A percentile compares a stretch with the other conserved stretches of the same genome.
Conservation (phyloP, 2,888 invertebrate species). For the Patella caerulea region DNA sequence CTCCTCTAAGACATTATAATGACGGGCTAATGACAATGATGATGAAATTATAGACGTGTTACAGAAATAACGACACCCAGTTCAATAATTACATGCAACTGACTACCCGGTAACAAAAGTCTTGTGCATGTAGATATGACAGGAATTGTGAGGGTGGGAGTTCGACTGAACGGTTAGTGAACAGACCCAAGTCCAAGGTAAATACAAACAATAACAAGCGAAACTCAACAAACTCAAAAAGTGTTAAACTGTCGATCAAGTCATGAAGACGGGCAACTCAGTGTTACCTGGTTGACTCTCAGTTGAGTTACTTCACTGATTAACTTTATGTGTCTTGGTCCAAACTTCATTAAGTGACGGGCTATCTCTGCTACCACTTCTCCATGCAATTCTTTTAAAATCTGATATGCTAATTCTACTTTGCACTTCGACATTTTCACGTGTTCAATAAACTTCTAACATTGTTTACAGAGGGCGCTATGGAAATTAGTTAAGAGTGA, state of each 20-base stretch:
- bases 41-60: no score
- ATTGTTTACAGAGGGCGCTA: slow-evolving; percentile 9
- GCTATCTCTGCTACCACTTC: slow-evolving; percentile 83
- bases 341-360: slow-evolving; percentile 80
- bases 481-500: no score
- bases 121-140: no score
- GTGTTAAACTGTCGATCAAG: background rate
- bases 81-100: no score
- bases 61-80: no score
- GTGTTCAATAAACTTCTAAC: slow-evolving; percentile 1
- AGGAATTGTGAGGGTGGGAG: no score
- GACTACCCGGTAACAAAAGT: no score
- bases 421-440: slow-evolving; percentile 50
- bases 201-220: background rate
- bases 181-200: background rate
- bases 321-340: slow-evolving; percentile 79
- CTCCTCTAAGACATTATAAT: no score
- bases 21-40: no score
- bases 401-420: slow-evolving; percentile 48
- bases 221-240: background rate
- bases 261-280: background rate
- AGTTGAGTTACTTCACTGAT: slow-evolving; percentile 78
- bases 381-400: slow-evolving; percentile 84
- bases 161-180: background rate
- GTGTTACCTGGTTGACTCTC: slow-evolving; percentile 50